Percentiles rank a stretch among this genome's conserved stretches.
Conservation (phyloP, 2,797 vertebrate genomes). For the Etheostoma nigrum region DNA sequence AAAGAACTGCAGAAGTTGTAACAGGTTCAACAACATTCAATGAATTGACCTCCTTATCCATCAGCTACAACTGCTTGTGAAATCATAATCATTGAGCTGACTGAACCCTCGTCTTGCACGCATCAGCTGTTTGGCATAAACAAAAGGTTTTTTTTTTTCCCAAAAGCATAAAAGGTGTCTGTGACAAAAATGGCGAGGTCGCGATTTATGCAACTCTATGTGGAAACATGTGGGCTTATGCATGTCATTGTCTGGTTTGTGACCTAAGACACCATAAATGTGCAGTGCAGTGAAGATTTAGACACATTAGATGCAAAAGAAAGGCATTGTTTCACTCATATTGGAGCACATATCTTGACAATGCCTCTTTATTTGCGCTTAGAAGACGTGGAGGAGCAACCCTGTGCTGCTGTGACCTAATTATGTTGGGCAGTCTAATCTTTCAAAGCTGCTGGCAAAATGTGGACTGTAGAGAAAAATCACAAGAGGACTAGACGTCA, state of each 20-base stretch:
- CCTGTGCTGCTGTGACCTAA: slow-evolving; percentile 45
- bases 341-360: neutral
- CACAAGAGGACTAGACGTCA: slow-evolving; percentile 5
- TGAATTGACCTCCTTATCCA: slow-evolving; percentile 31
- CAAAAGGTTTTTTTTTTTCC: slow-evolving; percentile 46
- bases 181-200: neutral
- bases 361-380: slow-evolving; percentile 29
- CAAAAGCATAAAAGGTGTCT: slow-evolving; percentile 44
- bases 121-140: slow-evolving; percentile 57
- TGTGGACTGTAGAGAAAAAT: slow-evolving; percentile 48
- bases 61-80: slow-evolving; percentile 23
- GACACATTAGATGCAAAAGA: slow-evolving; percentile 1
- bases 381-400: slow-evolving; percentile 15
- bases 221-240: neutral
- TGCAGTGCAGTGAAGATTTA: neutral
- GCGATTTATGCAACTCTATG: slow-evolving; percentile 11
- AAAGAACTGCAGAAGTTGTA: neutral
- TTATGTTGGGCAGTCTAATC: slow-evolving; percentile 41
- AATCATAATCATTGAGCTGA: slow-evolving; percentile 39
- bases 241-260: neutral
- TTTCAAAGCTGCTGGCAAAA: slow-evolving; percentile 48
- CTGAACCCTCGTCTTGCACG: slow-evolving; percentile 18
- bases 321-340: neutral
- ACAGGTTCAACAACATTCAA: slow-evolving; percentile 27
- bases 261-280: neutral